Evolutionary conservation across 2,113 vertebrate genomes (phyloP), one percentile per base, ranked within the genome.

Genomic region (Noctilio leporinus): DNA sequence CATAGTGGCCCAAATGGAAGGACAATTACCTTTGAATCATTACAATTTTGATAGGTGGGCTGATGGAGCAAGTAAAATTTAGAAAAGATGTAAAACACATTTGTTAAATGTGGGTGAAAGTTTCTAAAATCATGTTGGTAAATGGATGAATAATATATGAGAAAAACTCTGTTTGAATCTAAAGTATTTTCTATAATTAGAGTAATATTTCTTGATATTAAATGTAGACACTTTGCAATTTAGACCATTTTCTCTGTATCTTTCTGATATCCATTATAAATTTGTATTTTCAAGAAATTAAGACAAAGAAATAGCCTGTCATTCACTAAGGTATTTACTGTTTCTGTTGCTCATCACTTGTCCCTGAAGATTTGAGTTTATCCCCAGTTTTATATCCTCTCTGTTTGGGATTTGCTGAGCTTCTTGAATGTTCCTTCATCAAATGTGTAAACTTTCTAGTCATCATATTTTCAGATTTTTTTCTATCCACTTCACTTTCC

Each of bases 211-310:
- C 22, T 35, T 69, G 64, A 86, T 8, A 90, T 69, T 19, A 64
- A 75, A 30, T 40, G 35, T 35, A 59, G 65, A 88, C 77, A 67
- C 6, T 15, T 85, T 92, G 15, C 10, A 69, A 9, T 51, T 69
- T 62, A 53, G 64, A 17, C 1, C 26, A 57, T 91, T 75, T 81
- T 20, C 33, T 62, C 10, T 4, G 22, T 45, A 10, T 3, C 10
- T 6, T 77, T n/a, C 49, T 87, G 20, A 57, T 64, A 4, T 24
- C n/a, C 24, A 72, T 73, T 95, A 67, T n/a, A 73, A n/a, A 43
- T 91, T 90, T 93, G 10, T 35, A 57, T 83, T 91, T 65, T 59
- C 28, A 83, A 90, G 19, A 76, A 53, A 65, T 88, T 92, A 85
- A 51, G 45, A 69, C 33, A 40, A 80, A 75, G 2, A n/a, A 57